These are phyloP conservation scores for Sebastes nivosus DNA, from an alignment of 2,797 vertebrate species.

Conservation along the genomic window DNA sequence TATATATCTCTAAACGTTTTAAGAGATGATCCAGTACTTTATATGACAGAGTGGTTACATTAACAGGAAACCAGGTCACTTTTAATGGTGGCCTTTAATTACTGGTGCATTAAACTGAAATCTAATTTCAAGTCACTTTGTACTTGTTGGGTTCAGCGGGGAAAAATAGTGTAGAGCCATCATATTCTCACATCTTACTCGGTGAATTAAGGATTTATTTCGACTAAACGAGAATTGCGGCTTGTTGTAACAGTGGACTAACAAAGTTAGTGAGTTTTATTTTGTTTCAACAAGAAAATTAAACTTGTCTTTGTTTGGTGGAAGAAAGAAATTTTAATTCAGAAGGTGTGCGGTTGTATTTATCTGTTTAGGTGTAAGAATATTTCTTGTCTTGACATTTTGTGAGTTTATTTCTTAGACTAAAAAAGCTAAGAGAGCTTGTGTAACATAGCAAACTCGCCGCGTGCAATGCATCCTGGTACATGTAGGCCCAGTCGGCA, in stretches of 20 bases:
- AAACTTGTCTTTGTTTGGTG: neutral
- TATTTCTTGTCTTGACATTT: neutral
- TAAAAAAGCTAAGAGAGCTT: neutral
- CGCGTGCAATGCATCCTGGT: neutral
- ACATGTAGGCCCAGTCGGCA: neutral
- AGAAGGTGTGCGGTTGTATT: neutral
- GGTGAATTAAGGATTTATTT: neutral
- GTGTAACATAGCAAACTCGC: neutral
- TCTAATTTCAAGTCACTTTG: neutral
- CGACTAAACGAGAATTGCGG: neutral
- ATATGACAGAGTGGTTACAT: neutral
- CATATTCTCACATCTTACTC: neutral
- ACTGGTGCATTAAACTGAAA: neutral
- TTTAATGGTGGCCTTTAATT: neutral
- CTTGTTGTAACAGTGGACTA: neutral
- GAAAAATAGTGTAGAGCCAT: neutral
- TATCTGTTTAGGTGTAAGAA: neutral
- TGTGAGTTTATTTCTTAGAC: neutral
- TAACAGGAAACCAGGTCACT: neutral
- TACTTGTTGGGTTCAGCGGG: neutral
- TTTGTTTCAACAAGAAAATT: neutral
- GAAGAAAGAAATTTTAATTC: neutral
- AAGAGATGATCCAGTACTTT: neutral
- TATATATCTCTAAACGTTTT: neutral
- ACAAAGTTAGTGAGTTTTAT: neutral